These are phyloP conservation scores for Neoniphon sammara DNA, from an alignment of 2,797 vertebrate genomes.

Conservation along the genomic window DNA sequence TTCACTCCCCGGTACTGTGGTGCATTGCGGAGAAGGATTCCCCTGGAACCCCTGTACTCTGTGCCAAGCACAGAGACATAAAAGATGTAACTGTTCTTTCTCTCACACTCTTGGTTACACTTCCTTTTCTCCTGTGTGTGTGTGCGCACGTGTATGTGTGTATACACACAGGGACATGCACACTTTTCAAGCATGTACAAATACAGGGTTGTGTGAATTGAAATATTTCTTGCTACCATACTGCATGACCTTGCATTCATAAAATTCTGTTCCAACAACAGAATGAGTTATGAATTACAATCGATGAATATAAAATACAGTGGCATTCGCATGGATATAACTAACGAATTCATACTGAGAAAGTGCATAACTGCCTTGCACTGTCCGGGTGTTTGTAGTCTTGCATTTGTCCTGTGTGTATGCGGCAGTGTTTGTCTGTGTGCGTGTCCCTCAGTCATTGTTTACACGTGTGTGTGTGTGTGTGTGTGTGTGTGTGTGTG, in stretches of 20 bases:
- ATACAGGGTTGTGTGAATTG: not conserved
- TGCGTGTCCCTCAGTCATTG: not conserved
- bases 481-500: not conserved
- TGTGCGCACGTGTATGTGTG: too few species aligned
- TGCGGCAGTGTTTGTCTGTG: constrained; percentile 24
- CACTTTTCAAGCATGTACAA: too few species aligned
- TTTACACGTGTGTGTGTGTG: constrained; percentile 8
- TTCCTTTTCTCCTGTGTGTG: not conserved
- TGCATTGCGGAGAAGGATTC: constrained; percentile 75
- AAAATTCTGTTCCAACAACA: constrained; percentile 12
- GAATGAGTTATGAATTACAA: constrained; percentile 11
- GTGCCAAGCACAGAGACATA: constrained; percentile 44
- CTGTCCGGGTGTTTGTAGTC: not conserved
- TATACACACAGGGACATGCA: not conserved
- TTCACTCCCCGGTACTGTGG: constrained; percentile 43
- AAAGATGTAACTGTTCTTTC: constrained; percentile 45
- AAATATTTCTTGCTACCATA: constrained; percentile 11
- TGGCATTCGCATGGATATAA: not conserved
- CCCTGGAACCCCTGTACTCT: constrained; percentile 61
- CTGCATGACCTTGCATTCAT: constrained; percentile 16
- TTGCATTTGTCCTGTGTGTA: constrained; percentile 16
- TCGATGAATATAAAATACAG: constrained; percentile 7
- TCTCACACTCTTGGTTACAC: constrained; percentile 21
- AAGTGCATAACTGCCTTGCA: not conserved
- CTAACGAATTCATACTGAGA: not conserved